These are phyloP conservation scores for Leptopilina myrica DNA, from an alignment of 2,888 invertebrate species.

Conservation along the genomic window DNA sequence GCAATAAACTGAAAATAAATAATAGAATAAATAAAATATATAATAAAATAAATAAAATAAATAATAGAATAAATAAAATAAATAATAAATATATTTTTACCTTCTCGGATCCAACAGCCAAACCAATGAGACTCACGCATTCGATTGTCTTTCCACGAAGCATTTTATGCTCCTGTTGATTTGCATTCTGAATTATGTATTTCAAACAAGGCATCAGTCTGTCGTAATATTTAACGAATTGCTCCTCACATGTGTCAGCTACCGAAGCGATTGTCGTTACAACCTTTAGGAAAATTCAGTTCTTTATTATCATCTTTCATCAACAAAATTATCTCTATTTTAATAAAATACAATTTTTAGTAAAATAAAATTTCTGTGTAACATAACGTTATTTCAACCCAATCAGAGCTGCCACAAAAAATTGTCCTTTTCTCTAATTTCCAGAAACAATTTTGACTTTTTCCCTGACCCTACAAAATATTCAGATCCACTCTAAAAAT, in stretches of 20 bases:
- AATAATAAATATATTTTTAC: slow-evolving; percentile 55
- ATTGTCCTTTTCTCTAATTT: no score
- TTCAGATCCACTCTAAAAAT: no score
- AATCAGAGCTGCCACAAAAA: no score
- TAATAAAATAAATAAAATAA: not conserved
- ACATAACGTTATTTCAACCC: no score
- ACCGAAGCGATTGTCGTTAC: slow-evolving; percentile 99
- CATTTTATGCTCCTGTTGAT: slow-evolving; percentile 90
- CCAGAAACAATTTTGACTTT: no score
- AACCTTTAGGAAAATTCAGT: slow-evolving; percentile 75
- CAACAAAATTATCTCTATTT: no score
- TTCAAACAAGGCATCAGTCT: slow-evolving; percentile 94
- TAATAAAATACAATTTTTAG: no score
- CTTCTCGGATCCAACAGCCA: slow-evolving; percentile 89
- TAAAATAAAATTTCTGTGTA: no score
- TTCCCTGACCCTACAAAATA: no score
- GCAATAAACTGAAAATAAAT: slow-evolving; percentile 82
- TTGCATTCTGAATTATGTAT: slow-evolving; percentile 97
- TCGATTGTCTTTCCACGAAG: slow-evolving; percentile 99
- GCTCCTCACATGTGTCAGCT: slow-evolving; percentile 98
- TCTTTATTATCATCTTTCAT: no score
- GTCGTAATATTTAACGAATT: slow-evolving; percentile 96
- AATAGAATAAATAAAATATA: not conserved
- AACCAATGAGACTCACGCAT: slow-evolving; percentile 98
- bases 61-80: no score